Conservation (phyloP, 2,888 invertebrate species). For the Xylophagus ater region DNA sequence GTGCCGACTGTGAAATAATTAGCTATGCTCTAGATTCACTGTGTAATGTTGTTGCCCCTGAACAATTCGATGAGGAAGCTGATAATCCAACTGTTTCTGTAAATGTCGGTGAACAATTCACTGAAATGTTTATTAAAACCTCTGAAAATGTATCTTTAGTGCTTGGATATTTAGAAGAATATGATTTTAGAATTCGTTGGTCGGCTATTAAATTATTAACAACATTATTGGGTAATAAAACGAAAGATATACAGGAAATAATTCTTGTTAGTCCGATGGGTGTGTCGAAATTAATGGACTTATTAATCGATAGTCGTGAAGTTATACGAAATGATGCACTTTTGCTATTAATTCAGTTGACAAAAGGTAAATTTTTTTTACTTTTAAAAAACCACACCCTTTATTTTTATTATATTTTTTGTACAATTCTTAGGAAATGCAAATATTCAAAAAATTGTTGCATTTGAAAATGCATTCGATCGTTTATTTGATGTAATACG, state of each 20-base stretch:
- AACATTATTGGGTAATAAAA: slow-evolving; percentile 73
- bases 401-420: no score
- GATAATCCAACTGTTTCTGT: slow-evolving; percentile 51
- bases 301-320: slow-evolving; percentile 86
- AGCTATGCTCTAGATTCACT: slow-evolving; percentile 87
- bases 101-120: slow-evolving; percentile 85
- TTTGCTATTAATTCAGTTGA: slow-evolving; percentile 79
- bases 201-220: slow-evolving; percentile 83
- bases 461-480: slow-evolving; percentile 98
- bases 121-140: slow-evolving; percentile 92
- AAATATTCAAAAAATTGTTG: slow-evolving; percentile 97
- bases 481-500: slow-evolving; percentile 84
- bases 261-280: slow-evolving; percentile 90
- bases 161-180: slow-evolving; percentile 81
- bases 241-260: slow-evolving; percentile 78
- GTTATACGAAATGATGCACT: slow-evolving; percentile 92
- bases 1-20: slow-evolving; percentile 82
- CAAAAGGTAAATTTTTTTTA: slow-evolving; percentile 40
- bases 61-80: slow-evolving; percentile 71
- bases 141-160: slow-evolving; percentile 72
- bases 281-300: slow-evolving; percentile 93
- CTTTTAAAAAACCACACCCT: no score
- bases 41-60: slow-evolving; percentile 75
- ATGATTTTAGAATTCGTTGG: slow-evolving; percentile 86
- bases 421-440: slow-evolving; percentile 62